phyloP scores from a whole-genome alignment of 2,797 vertebrate species.

The Anguilla megastoma region DNA sequence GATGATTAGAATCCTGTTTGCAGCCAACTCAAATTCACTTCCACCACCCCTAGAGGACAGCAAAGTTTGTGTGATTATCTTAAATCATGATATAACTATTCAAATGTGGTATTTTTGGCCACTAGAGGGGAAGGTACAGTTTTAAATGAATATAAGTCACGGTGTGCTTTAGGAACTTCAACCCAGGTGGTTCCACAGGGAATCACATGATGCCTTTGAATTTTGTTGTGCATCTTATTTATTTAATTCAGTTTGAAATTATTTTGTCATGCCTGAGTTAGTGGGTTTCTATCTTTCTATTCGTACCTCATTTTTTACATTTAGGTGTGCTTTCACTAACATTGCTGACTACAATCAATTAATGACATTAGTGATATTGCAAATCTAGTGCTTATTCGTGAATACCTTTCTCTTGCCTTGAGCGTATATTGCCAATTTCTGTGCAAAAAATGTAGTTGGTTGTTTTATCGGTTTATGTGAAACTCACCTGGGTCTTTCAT shows the following conservation, averaged over 20 bases:
- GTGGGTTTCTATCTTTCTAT: background rate
- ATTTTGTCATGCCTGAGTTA: background rate
- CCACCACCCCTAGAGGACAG: slow-evolving; percentile 10
- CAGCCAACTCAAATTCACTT: background rate
- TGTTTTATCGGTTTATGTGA: no score
- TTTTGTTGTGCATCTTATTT: background rate
- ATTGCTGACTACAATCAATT: background rate
- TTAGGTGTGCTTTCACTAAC: background rate
- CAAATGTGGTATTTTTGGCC: background rate
- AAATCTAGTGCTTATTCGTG: background rate
- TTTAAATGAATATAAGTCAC: background rate
- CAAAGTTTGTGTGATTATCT: slow-evolving; percentile 7
- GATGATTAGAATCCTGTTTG: background rate
- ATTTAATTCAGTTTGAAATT: background rate
- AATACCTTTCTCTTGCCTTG: background rate
- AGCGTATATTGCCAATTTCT: no score
- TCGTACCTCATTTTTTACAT: background rate
- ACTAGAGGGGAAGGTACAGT: background rate
- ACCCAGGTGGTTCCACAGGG: background rate
- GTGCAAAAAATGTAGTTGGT: no score
- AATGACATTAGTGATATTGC: background rate
- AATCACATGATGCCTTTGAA: background rate
- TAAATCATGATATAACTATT: background rate
- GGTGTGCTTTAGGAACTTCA: background rate
- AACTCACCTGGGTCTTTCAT: no score